Conservation (phyloP, 1,140 invertebrate species). For the Drosophila obscura region DNA sequence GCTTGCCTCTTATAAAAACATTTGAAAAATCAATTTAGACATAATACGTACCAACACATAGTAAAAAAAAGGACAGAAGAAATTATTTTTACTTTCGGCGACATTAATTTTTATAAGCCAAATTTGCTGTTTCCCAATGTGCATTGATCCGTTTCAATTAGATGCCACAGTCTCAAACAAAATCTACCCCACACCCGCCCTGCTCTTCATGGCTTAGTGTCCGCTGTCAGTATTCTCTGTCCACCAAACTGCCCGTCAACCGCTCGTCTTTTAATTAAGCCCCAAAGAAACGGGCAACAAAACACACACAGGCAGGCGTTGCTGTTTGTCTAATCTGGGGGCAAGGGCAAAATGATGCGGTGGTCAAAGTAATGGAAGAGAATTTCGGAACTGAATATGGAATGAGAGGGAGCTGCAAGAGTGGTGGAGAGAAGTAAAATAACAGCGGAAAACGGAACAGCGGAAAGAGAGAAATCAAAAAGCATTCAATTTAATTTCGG, state of each 20-base stretch:
- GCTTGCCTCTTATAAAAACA: no score
- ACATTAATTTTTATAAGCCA: no score
- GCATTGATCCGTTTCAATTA: conserved; percentile 42
- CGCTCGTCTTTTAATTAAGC: conserved; percentile 40
- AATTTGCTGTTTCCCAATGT: neutral
- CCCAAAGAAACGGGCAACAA: conserved; percentile 5
- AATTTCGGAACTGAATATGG: neutral
- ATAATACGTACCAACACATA: no score
- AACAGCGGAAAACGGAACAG: conserved; percentile 24
- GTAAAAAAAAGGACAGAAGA: no score
- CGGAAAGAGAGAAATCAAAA: conserved; percentile 65
- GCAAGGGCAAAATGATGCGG: no score
- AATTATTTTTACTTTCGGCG: no score
- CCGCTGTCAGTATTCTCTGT: neutral
- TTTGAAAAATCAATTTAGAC: no score
- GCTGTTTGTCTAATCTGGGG: conserved; percentile 4
- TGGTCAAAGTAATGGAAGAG: neutral
- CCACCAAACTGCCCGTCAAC: conserved; percentile 8
- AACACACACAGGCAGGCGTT: conserved; percentile 4
- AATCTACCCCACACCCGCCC: neutral
- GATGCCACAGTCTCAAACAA: conserved; percentile 22
- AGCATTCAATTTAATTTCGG: conserved; percentile 77
- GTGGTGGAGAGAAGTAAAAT: neutral
- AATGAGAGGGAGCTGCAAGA: neutral
- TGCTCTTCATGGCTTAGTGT: conserved; percentile 7